Base-by-base conservation (phyloP, 2,113 vertebrate species). In the Amblyornis subalaris region DNA sequence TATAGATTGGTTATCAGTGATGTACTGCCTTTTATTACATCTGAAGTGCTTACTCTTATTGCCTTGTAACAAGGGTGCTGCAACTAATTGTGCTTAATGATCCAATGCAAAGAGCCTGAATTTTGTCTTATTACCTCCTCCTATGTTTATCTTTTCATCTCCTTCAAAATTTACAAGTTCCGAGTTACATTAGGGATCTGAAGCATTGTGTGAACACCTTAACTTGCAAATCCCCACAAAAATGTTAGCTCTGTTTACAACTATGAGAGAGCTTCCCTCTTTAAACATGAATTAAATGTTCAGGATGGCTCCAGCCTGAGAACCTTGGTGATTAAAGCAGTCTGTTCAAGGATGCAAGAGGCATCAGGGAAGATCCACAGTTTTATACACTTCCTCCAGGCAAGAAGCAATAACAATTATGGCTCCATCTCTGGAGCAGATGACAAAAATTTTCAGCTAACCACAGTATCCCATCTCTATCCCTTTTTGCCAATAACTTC, bases 31-130 rank as follows among this genome's bases (percentile, higher is more conserved):
- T 94, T 88, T 94, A 62, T 91, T 92, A 38, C 48, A 84, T 89
- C 57, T 88, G 54, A 66, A 95, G 58, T 70, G 69, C 45, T 95
- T 81, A 83, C 90, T 96, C 80, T 78, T 96, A 79, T 14, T 95
- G 53, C 33, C 66, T 61, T 88, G 26, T 91, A 94, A 89, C 12
- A 90, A 89, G 80, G 74, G 14, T 84, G 62, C 57, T 97, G 81
- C 40, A 94, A 60, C 86, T 96, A 86, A 95, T 96, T 96, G 85
- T 58, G 78, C 79, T 94, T 95, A 91, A 96, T 85, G 91, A 84
- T 58, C 50, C 92, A 86, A 11, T 70, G 75, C 42, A 50, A 76
- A 81, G 61, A 94, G 57, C 44, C 44, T 55, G 62, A 64, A 47
- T 81, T 89, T 94, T 77, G n/a, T 78, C 28, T 72, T 85, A 65